Percentiles rank a stretch among this genome's conserved stretches.
phyloP scores from a whole-genome alignment of 2,113 vertebrate species.

The Ranitomeya variabilis region DNA sequence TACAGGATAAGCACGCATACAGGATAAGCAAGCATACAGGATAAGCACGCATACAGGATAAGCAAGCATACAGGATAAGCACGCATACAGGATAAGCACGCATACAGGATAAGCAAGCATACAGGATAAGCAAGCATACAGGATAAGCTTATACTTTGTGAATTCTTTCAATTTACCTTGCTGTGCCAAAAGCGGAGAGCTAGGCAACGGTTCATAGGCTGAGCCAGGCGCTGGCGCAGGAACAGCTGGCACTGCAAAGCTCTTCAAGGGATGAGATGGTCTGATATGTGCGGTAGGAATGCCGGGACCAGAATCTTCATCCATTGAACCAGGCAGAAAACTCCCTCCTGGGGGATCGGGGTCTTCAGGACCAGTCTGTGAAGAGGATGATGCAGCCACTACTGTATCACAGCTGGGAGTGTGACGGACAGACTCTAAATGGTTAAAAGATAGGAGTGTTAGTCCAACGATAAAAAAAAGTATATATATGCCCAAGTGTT shows the following conservation, averaged over 20 bases:
- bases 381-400: constrained; percentile 71
- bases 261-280: constrained; percentile 93
- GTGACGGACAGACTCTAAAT: constrained; percentile 88
- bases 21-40: too few species aligned
- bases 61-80: too few species aligned
- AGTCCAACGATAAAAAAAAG: background rate
- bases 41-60: too few species aligned
- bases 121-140: too few species aligned
- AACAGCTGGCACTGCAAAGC: constrained; percentile 89
- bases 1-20: too few species aligned
- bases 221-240: constrained; percentile 68
- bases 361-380: constrained; percentile 81
- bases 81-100: too few species aligned
- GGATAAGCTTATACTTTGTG: too few species aligned
- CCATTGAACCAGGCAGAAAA: constrained; percentile 82
- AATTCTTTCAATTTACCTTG: constrained; percentile 73
- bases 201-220: constrained; percentile 86
- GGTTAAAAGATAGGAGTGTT: background rate
- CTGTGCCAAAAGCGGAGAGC: constrained; percentile 89
- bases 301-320: constrained; percentile 86
- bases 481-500: background rate
- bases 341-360: constrained; percentile 77
- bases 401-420: constrained; percentile 91
- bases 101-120: too few species aligned
- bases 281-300: constrained; percentile 85